Base-by-base conservation (phyloP, 2,888 invertebrate species). In the Parascotia fuliginaria region DNA sequence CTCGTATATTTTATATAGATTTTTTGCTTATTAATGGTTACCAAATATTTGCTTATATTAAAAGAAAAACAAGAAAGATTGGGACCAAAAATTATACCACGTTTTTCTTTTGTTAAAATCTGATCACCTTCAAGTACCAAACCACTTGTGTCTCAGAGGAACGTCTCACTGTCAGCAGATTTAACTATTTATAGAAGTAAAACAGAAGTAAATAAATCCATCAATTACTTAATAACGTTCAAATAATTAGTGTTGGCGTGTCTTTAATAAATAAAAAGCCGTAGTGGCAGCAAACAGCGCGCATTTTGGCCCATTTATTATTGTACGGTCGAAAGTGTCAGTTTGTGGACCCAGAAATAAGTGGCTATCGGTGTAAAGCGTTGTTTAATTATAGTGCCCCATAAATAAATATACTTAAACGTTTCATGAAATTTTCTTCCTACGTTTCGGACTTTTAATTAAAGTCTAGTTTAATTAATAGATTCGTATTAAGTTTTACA, bases 291-390 rank as follows among this genome's bases (percentile, higher is more conserved):
- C 31, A 60, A 58, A 62, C 42, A 53, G 50, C 29, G 40, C 42
- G 24, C 36, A 55, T 55, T 62, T 60, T 32, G 39, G 56, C 42
- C 51, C 45, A 63, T 66, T 70, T 57, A 62, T 58, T 53, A 48
- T 58, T 42, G 46, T 47, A 51, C 33, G 47, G 51, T 45, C 33
- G 45, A 39, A 60, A 65, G 46, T 70, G 72, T 60, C 73, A 66
- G 55, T 55, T 62, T 69, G 57, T 42, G 52, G 58, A 47, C 49
- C 45, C 38, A 44, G 51, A 60, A 60, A 63, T 68, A 66, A 70
- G 70, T 60, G 65, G 41, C 48, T 58, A 60, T 52, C 27, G 43
- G 37, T 56, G 41, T 54, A 60, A 60, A 50, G 46, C 39, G 41
- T 37, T 40, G 28, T 54, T 56, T 41, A 60, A 60, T 58, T 42